phyloP scores from a whole-genome alignment of 2,113 vertebrate genomes.

The Garra rufa region DNA sequence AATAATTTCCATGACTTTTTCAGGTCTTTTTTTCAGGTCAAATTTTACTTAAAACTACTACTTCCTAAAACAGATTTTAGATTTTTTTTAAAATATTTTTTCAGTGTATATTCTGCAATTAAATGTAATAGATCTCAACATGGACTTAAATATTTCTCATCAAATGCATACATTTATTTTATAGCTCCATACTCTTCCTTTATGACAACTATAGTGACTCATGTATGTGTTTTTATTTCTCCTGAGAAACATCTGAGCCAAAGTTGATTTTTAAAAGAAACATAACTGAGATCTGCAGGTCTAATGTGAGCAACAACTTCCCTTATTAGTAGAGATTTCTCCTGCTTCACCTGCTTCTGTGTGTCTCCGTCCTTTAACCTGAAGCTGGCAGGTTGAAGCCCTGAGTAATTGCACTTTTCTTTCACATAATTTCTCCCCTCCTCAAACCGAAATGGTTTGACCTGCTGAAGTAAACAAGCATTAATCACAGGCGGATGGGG shows the following conservation, averaged over 20 bases:
- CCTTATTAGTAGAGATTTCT: neutral
- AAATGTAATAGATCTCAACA: too few species aligned
- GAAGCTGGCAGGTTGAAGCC: slow-evolving; percentile 18
- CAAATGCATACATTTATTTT: neutral
- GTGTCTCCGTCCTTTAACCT: slow-evolving; percentile 23
- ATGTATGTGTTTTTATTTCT: neutral
- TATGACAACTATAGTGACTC: neutral
- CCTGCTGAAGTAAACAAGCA: slow-evolving; percentile 80
- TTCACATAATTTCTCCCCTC: slow-evolving; percentile 52
- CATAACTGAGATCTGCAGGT: neutral
- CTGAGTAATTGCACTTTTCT: slow-evolving; percentile 51
- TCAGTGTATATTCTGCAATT: too few species aligned
- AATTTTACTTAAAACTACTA: too few species aligned
- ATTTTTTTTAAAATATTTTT: too few species aligned
- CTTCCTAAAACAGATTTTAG: too few species aligned
- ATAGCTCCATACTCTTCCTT: neutral
- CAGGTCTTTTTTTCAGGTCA: too few species aligned
- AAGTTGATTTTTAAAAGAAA: neutral
- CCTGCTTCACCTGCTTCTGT: neutral
- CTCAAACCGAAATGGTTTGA: slow-evolving; percentile 68
- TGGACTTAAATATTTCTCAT: too few species aligned
- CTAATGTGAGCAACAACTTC: neutral
- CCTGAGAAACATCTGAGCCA: too few species aligned
- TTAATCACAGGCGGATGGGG: slow-evolving; percentile 79
- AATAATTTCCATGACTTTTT: too few species aligned